Base-by-base conservation (phyloP, 1,140 invertebrate genomes). In the Cydia fagiglandana region DNA sequence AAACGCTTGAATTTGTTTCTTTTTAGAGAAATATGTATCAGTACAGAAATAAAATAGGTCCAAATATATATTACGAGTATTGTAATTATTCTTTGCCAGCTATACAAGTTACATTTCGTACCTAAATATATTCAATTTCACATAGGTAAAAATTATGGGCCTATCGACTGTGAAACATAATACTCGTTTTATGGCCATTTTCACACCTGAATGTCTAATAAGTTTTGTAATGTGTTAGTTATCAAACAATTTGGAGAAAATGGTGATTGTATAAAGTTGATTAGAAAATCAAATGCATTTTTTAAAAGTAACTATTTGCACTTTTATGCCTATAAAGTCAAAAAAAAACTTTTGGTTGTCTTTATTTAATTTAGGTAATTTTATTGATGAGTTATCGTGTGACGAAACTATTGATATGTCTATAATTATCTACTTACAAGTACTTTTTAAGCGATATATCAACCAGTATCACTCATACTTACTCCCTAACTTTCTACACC, bases 201-300 rank as follows among this genome's bases (percentile, higher is more conserved):
- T 70, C 66, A 41, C 66, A 70, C 66, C 34, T 70, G n/a, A 7
- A 38, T 41, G 30, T 70, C 66, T 3, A 70, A 38, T 70, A 68
- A 68, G 2, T n/a, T 70, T 70, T 70, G 17, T 45, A n/a, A 70
- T 20, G 9, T 41, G 34, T 38, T 38, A 68, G 34, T 70, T 45
- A 41, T n/a, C 38, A 20, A 70, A 70, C n/a, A 20, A 6, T 41
- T 41, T 17, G 15, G n/a, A 41, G 2, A 70, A 70, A 45, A 1
- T 12, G 45, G 2, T 70, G 66, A 3, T 38, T 66, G 28, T 64
- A n/a, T 0, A 61, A 24, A 61, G 9, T 15, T 53, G n/a, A 9
- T 61, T 20, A 20, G 6, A 20, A 20, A 9, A 61, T 20, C n/a
- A 5, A n/a, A 53, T n/a, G n/a, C 10, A 20, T 0, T 17, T 9